Base-by-base conservation (phyloP, 2,888 invertebrate genomes). In the Neocrepidodera transversa region DNA sequence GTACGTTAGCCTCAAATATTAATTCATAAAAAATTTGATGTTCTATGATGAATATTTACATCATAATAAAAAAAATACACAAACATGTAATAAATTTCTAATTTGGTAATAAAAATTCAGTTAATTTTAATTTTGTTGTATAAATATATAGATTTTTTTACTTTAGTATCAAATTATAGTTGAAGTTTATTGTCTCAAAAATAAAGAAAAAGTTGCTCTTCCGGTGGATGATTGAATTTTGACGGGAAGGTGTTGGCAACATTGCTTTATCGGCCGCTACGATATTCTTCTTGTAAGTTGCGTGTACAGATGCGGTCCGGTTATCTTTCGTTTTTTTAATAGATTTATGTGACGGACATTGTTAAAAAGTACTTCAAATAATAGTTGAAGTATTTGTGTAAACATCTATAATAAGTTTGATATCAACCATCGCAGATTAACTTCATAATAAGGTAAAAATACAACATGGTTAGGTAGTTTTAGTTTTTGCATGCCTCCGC, bases 401-500 rank as follows among this genome's bases (percentile, higher is more conserved):
- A 11, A 47, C 18, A 51, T 59, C 54, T 58, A 16, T 20, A 28
- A 20, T 11, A 28, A 48, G 36, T 57, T 53, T 10, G 7, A 18
- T 45, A 7, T 38, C 30, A 49, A 51, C 57, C 58, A 55, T 36
- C 48, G 52, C 13, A 11, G 38, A 53, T 55, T 56, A 61, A 56
- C 59, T 52, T 16, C 59, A 56, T 13, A 45, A 57, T 40, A 66
- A 69, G 67, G 67, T 67, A 69, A 68, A 69, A 67, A 60, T 50
- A 55, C 58, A 63, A 65, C 62, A 62, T 66, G 56, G 60, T 66
- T 38, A 45, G 55, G 55, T 55, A 55, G 48, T 50, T 57, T 57
- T 49, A 51, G 64, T 59, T 67, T 67, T 68, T 62, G 68, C 69
- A 67, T 66, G 68, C 68, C 67, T 64, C 57, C 62, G 67, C 61